Percentiles rank a stretch among this genome's conserved stretches.
These are phyloP conservation scores for Nyctibius grandis DNA, from an alignment of 2,797 vertebrate species.

Conservation along the genomic window DNA sequence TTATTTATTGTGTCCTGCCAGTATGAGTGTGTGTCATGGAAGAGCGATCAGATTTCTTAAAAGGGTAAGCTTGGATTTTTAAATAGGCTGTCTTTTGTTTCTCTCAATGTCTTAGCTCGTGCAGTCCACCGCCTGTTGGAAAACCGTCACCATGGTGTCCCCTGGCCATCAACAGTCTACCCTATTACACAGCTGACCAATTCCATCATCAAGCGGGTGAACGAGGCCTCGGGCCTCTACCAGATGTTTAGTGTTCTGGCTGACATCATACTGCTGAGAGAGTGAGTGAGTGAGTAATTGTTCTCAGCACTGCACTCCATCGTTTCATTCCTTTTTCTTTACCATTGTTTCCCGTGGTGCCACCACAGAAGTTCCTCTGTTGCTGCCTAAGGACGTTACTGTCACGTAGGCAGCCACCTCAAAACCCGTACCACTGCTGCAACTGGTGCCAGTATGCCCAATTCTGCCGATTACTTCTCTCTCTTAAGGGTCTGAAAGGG, in stretches of 20 bases:
- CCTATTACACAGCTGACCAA: slow-evolving; percentile 83
- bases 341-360: background rate
- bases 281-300: slow-evolving; percentile 76
- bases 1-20: background rate
- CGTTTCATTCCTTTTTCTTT: background rate
- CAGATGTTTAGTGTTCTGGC: slow-evolving; percentile 94
- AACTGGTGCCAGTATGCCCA: background rate
- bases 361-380: background rate
- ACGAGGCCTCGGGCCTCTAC: slow-evolving; percentile 93
- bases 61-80: background rate
- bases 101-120: slow-evolving; percentile 72
- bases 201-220: slow-evolving; percentile 86
- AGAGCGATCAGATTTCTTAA: background rate
- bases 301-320: background rate
- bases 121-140: slow-evolving; percentile 90
- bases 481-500: background rate
- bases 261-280: slow-evolving; percentile 85
- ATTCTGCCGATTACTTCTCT: background rate
- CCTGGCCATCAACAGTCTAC: slow-evolving; percentile 81
- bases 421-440: background rate
- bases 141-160: slow-evolving; percentile 81
- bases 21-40: background rate
- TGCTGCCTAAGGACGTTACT: background rate
- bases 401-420: background rate
- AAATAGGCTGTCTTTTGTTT: background rate